Evolutionary conservation across 2,797 vertebrate genomes (phyloP), one percentile per base, ranked within the genome.

Genomic region (Euthynnus affinis): DNA sequence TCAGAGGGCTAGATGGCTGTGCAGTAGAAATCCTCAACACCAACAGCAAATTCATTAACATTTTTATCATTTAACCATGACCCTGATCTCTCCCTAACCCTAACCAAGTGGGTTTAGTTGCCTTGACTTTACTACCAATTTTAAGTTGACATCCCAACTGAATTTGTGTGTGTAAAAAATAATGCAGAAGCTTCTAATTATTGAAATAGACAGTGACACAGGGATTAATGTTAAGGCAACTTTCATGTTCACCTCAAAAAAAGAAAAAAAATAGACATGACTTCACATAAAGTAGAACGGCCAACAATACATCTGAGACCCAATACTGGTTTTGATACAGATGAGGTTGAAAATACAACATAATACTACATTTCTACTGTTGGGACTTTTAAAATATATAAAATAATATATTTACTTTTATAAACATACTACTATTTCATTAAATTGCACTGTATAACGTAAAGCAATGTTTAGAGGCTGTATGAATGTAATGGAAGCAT

Each of bases 1-100:
- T 80, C 59, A 64, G 14, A 9, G 13, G 64, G 59, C 23, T 59
- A 58, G n/a, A 53, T 46, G 12, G 15, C 27, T 80, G 59, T 10
- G 49, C 14, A 63, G 53, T 23, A 23, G 40, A 74, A 34, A 60
- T 23, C 5, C 29, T 65, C 40, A 12, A 37, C 51, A 49, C 17
- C 18, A 57, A 60, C 52, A 44, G 23, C 15, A 6, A 64, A 64
- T 52, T 29, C 23, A 55, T 5, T 46, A 22, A 55, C 58, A 56
- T 23, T 18, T 23, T 44, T 22, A 73, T 37, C 15, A 64, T 65
- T 64, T 8, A 48, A 48, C 3, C 22, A 20, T 27, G 29, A 29
- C 34, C 2, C 1, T 17, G 25, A 18, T 22, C 53, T 57, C 58
- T 57, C 37, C 40, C 13, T 13, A 42, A 42, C 40, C 13, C 12